Conservation (phyloP, 1,140 invertebrate species). For the Caenorhabditis latens region DNA sequence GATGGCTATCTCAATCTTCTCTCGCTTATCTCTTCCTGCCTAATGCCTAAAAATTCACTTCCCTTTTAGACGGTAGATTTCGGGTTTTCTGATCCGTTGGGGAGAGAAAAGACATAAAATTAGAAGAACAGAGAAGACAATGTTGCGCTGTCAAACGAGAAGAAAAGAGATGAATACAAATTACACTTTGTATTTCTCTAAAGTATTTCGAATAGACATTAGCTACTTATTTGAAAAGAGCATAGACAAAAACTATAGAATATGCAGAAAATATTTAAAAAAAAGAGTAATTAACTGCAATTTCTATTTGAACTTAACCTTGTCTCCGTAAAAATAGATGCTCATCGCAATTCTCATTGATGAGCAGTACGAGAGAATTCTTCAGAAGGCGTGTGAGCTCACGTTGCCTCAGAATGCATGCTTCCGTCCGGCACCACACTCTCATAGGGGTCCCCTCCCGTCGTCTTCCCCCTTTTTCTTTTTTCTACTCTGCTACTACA, state of each 20-base stretch:
- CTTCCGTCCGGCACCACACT: slow-evolving; percentile 37
- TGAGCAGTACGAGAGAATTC: background rate
- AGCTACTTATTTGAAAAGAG: too few species aligned
- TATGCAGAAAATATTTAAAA: too few species aligned
- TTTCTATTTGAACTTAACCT: background rate
- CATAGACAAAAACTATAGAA: too few species aligned
- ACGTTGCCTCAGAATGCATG: slow-evolving; percentile 31
- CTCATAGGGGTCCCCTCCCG: background rate
- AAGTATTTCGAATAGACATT: too few species aligned
- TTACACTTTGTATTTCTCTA: background rate
- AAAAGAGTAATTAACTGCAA: too few species aligned
- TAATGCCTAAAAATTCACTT: background rate
- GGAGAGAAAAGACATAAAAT: slow-evolving; percentile 24
- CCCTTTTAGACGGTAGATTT: background rate
- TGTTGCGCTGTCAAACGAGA: background rate
- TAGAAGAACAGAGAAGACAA: background rate
- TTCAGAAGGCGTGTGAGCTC: slow-evolving; percentile 12
- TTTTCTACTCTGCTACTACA: background rate
- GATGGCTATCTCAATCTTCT: background rate
- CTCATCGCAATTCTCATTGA: background rate
- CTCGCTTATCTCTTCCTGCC: too few species aligned
- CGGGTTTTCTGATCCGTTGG: background rate
- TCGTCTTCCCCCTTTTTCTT: background rate
- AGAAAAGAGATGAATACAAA: background rate
- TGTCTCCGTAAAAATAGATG: background rate